Conservation (phyloP, 2,113 vertebrate species). For the Triplophysa tibetana region DNA sequence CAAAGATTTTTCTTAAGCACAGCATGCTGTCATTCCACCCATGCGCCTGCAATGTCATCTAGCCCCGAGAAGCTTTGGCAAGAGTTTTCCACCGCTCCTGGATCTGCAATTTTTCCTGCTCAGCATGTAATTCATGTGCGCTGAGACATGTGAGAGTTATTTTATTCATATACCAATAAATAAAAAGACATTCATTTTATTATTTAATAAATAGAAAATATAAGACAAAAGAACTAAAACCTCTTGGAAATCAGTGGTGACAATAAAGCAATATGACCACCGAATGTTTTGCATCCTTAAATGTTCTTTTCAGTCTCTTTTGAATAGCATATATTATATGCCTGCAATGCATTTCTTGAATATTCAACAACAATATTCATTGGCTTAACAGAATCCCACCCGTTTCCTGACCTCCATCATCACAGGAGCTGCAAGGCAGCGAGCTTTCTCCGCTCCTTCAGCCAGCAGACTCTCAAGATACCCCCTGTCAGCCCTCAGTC, state of each 20-base stretch:
- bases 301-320: not conserved
- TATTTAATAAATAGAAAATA: slow-evolving; percentile 17
- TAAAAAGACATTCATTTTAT: not conserved
- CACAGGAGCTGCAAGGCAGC: slow-evolving; percentile 80
- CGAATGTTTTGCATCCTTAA: not conserved
- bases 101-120: slow-evolving; percentile 10
- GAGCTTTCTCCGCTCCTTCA: slow-evolving; percentile 78
- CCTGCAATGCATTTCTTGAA: not conserved
- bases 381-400: slow-evolving; percentile 84
- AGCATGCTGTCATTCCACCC: not conserved
- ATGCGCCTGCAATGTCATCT: not conserved
- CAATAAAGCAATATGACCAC: not conserved
- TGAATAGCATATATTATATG: not conserved
- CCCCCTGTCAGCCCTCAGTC: slow-evolving; percentile 75
- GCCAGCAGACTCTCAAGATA: slow-evolving; percentile 80
- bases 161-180: not conserved
- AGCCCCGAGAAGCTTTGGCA: not conserved
- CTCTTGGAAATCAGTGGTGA: not conserved
- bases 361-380: not conserved
- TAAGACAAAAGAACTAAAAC: not conserved
- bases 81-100: not conserved
- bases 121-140: not conserved
- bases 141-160: not conserved
- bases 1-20: not conserved
- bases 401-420: slow-evolving; percentile 78